Base-by-base conservation (phyloP, 2,888 invertebrate species). In the Pecten maximus region DNA sequence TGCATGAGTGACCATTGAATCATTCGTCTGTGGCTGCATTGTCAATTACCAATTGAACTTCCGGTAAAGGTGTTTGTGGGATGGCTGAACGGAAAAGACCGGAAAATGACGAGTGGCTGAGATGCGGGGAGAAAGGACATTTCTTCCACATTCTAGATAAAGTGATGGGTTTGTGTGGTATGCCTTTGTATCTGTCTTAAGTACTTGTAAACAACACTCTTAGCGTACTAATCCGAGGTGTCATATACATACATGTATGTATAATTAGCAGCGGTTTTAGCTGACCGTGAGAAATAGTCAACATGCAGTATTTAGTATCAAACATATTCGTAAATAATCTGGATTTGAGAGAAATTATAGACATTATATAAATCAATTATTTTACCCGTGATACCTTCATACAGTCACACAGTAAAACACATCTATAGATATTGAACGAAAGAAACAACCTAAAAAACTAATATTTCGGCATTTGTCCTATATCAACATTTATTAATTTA, bases 21-120 rank as follows among this genome's bases (percentile, higher is more conserved):
- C 35, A 74, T 74, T 28, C 74, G 74, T 74, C 35, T 74, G 74
- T 74, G 23, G 35, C 35, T 10, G 28, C 74, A 35, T 74, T 74
- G 35, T 35, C 74, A 74, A 74, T 8, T 28, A 74, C 28, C 28
- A 12, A 35, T 74, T 10, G 74, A 74, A 35, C 74, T 74, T 74
- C 74, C 74, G 74, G 74, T 28, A 28, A 74, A 35, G 74, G 74
- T 23, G 74, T 74, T 74, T 74, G 74, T 74, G 74, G 74, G 74
- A 60, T 35, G 6, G 74, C 74, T 35, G 35, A 74, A 35, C 74
- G 74, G 74, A 16, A 74, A 74, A 74, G 35, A 35, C 74, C 74
- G 74, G 74, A 74, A 74, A 35, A 74, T 74, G 74, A 60, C 60
- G 60, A 60, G 60, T 60, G 60, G 35, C 28, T 35, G 10, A 74